Evolutionary conservation across 2,113 vertebrate genomes (phyloP), one percentile per base, ranked within the genome.

Genomic region (Picathartes gymnocephalus): DNA sequence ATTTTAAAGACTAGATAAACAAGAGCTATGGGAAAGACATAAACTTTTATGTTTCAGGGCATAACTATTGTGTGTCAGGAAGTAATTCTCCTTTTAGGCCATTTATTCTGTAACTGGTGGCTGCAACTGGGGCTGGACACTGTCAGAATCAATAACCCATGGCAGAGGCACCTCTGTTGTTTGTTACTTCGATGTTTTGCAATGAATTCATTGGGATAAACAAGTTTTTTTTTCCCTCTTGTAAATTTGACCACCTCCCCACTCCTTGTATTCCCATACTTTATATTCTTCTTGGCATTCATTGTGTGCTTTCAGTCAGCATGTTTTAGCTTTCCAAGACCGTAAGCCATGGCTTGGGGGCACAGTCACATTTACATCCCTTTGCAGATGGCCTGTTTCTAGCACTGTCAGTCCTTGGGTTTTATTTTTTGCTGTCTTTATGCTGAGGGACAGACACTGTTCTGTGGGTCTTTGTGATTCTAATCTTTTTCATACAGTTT

Each of bases 381-480:
- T 90, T 94, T 86, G 92, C 96, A 97, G 95, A 96, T 96, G 96
- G 90, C 76, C 79, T 74, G 37, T 81, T 94, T 81, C 88, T 96
- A 96, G 90, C 82, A 95, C 51, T 93, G 90, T 94, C 86, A 81
- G 72, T 39, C 47, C 72, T 50, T 64, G 80, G 69, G 64, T 37
- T 95, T 95, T 94, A 73, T 82, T 93, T 92, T 94, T 94, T 93
- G 60, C 72, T 71, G 80, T 90, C 96, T 96, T 96, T 96, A 94
- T 96, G 80, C 45, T 79, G 53, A 86, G 64, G 86, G 88, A 94
- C 82, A 95, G 95, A 92, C 94, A 90, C 90, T 92, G 76, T 92
- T 96, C 76, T 76, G 88, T 81, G 45, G 9, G 70, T 84, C 95
- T 96, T 97, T 97, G 96, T 97, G 76, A 97, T 97, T 97, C 94